Base-by-base conservation (phyloP, 2,888 invertebrate genomes). In the Pemphredon lugubris region DNA sequence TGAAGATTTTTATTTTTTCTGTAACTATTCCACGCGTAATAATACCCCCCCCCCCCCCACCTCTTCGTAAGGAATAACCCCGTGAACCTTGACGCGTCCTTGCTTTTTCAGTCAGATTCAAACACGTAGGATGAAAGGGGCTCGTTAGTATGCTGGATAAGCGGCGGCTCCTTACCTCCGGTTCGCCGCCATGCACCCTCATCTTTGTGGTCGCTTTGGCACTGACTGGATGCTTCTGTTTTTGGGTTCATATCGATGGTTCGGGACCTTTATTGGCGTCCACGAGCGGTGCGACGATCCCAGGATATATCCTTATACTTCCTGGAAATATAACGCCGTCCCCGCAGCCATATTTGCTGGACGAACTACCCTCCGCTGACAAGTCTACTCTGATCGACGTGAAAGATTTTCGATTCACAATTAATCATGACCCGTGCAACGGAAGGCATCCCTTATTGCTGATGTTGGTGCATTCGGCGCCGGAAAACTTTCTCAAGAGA, bases 381-480 rank as follows among this genome's bases (percentile, higher is more conserved):
- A 84, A 84, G 76, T 83, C 86, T 18, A 88, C 83, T 4, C 76
- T 89, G 51, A 88, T 90, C 53, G 84, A 90, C 69, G 86, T 95
- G 47, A 90, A 91, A 48, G 90, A 93, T 81, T 95, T 95, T 84
- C 88, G 90, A 13, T 95, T 94, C 86, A 89, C 90, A 54, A 91
- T 93, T 42, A 92, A 93, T 73, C 92, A 93, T 58, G 89, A 91
- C 18, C 90, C 91, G 0, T 94, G 94, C 82, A 88, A 90, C 53
- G 87, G 88, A 16, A 90, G 90, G 40, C 82, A 85, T 20, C 90
- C 89, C n/a, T 80, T 90, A 50, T 74, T 91, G 47, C 76, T 92
- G 23, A 89, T 91, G 68, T 80, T 91, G 51, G 89, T 92, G 23
- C 92, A 92, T 76, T 91, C 91, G n/a, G 91, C 91, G 6, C 90